phyloP scores from a whole-genome alignment of 2,797 vertebrate species.

The Mus minutoides region DNA sequence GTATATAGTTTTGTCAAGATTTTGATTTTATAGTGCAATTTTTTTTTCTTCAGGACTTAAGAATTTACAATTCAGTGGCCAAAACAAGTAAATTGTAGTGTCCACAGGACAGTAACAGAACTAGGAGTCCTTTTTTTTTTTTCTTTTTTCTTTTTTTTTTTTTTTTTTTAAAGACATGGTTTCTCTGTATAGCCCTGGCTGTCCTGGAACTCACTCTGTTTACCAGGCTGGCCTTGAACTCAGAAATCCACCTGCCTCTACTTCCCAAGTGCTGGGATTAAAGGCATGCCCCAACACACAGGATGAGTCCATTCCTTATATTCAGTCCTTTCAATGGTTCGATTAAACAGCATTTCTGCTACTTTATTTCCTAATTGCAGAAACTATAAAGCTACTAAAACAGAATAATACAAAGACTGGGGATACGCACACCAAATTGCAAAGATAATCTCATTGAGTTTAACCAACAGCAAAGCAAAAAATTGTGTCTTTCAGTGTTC shows the following conservation, averaged over 20 bases:
- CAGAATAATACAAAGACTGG: not conserved
- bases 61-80: not conserved
- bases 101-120: not conserved
- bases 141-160: too few relatives aligned
- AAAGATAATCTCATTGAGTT: conserved; percentile 61
- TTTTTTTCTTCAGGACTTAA: not conserved
- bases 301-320: not conserved
- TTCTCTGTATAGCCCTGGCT: too few relatives aligned
- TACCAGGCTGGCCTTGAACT: too few relatives aligned
- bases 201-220: too few relatives aligned
- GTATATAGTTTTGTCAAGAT: not conserved
- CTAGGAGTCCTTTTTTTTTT: too few relatives aligned
- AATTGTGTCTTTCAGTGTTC: not conserved
- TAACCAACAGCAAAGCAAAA: conserved; percentile 47
- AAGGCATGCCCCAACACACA: too few relatives aligned
- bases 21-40: not conserved
- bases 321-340: conserved; percentile 36
- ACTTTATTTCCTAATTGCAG: conserved; percentile 55
- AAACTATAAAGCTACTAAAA: conserved; percentile 36
- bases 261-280: too few relatives aligned
- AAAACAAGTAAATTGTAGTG: not conserved
- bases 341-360: not conserved
- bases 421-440: conserved; percentile 23
- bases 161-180: too few relatives aligned
- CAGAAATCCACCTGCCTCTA: too few relatives aligned